phyloP scores from a whole-genome alignment of 2,888 invertebrate species.

The Taenaris catops region DNA sequence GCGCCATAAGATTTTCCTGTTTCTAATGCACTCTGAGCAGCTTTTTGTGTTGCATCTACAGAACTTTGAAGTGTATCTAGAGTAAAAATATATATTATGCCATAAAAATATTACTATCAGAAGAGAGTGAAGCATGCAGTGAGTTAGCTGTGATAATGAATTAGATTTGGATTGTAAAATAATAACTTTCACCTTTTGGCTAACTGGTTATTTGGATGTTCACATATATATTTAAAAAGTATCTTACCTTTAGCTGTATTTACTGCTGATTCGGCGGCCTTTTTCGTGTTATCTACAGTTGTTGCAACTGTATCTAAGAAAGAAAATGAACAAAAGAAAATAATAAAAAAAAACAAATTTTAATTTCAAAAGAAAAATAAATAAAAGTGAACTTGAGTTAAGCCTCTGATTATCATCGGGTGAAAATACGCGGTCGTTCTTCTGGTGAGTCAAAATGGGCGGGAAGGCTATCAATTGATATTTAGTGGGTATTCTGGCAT shows the following conservation, averaged over 20 bases:
- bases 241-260: slow-evolving; percentile 63
- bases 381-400: too few species aligned
- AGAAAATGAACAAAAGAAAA: slow-evolving; percentile 16
- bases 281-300: slow-evolving; percentile 65
- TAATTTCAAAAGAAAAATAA: slow-evolving; percentile 8
- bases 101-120: neutral
- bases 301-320: slow-evolving; percentile 59
- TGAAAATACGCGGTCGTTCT: too few species aligned
- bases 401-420: too few species aligned
- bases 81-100: neutral
- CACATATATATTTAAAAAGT: slow-evolving; percentile 16
- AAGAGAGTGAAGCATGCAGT: slow-evolving; percentile 4
- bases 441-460: too few species aligned
- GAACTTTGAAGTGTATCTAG: slow-evolving; percentile 20
- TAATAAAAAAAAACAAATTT: slow-evolving; percentile 9
- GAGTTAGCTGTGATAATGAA: neutral
- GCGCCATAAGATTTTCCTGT: slow-evolving; percentile 29
- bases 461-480: too few species aligned
- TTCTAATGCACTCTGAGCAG: slow-evolving; percentile 38
- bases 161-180: too few species aligned
- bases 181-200: too few species aligned
- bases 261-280: slow-evolving; percentile 64
- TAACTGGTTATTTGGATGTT: too few species aligned
- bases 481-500: too few species aligned
- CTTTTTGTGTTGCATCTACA: slow-evolving; percentile 36